Evolutionary conservation across 2,888 invertebrate genomes (phyloP), one percentile per base, ranked within the genome.

Genomic region (Tiliacea citrago): DNA sequence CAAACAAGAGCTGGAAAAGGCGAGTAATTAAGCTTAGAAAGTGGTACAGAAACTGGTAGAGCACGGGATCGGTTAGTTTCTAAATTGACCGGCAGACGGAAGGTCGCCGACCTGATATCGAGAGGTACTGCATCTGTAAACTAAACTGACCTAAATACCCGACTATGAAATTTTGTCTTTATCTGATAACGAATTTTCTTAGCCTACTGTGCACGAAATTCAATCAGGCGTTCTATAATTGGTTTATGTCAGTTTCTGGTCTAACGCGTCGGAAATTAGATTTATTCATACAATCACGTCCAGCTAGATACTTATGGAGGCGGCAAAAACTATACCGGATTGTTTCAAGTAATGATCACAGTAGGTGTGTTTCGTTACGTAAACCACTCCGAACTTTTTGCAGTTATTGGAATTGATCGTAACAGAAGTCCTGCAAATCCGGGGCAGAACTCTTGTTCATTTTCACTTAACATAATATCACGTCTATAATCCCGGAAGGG

Each of bases 1-100:
- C 83, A 88, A 91, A 92, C 91, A 90, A 92, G 90, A 90, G 90
- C 89, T 91, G 89, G 92, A 92, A 93, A 93, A 92, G 90, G 92
- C 89, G 86, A 87, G 93, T 93, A 95, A 94, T 94, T 94, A 94
- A 93, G 91, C 88, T 92, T 93, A 94, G 94, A 95, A 94, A 95
- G 94, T 93, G 91, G 93, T 90, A 91, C 91, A 91, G 88, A 86
- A 87, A 86, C 92, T 88, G 88, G 92, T 93, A 92, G 82, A 82
- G 90, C 90, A 92, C 93, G 86, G 90, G 90, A 92, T 91, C 89
- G 88, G 90, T 90, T 90, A 91, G 91, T 93, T 94, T 93, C 93
- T 93, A 92, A 91, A 91, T 90, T 91, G 91, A 89, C 92, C 92
- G 89, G 83, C 89, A 86, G 85, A 88, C 87, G 89, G 88, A 88